Base-by-base conservation (phyloP, 2,888 invertebrate genomes). In the Sinopyrophorus schimmeli region DNA sequence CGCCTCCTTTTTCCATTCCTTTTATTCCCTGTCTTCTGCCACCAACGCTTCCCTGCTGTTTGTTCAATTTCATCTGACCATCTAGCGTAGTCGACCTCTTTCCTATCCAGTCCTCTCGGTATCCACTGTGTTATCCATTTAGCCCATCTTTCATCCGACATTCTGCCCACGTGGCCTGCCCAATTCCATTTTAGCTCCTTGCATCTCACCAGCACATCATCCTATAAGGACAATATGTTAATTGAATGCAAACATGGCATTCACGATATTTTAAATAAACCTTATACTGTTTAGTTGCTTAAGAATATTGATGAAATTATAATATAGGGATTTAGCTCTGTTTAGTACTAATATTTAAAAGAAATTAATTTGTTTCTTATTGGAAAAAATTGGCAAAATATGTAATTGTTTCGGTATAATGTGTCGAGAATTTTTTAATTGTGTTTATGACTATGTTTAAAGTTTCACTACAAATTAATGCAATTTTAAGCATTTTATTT, bases 181-280 rank as follows among this genome's bases (percentile, higher is more conserved):
- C 24, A 24, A 10, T n/a, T 24, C 24, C 24, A 24, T 24, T 24
- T 24, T 24, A 24, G n/a, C n/a, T 27, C 12, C 3, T 11, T 9
- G 11, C 27, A 10, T 7, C 12, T 27, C 12, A 9, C 27, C n/a
- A n/a, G n/a, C n/a, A n/a, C n/a, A n/a, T n/a, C n/a, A n/a, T n/a
- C n/a, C n/a, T n/a, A n/a, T n/a, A 70, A 77, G n/a, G 77, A 80
- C 47, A 78, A 81, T 31, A 69, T 86, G 10, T 80, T 78, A 58
- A 76, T 89, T 28, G 76, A 77, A 52, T 79, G 83, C 35, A 65
- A 73, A 17, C 78, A 80, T 59, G 78, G 71, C 4, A 57, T 74
- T 41, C 78, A 79, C 66, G 74, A 76, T 20, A 41, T 76, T 6
- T 64, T 76, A 1, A 76, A 77, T 35, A 75, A 76, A 54, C 74